These are phyloP conservation scores for Acanthopleura granulata DNA, from an alignment of 2,888 invertebrate species.

Conservation along the genomic window DNA sequence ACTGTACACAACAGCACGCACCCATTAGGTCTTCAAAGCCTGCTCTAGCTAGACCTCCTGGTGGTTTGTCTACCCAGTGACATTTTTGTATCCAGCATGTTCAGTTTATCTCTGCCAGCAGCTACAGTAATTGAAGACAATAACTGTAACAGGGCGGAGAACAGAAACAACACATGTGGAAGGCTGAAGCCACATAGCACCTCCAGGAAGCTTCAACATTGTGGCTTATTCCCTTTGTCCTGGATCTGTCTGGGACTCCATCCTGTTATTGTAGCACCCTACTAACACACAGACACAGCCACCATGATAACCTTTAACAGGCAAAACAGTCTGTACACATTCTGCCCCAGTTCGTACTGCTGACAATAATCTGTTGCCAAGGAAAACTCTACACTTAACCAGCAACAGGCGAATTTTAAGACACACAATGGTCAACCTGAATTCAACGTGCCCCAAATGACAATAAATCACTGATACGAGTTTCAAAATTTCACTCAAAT, in stretches of 20 bases:
- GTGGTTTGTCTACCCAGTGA: not conserved
- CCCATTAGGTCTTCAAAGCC: not conserved
- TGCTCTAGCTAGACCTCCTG: not conserved
- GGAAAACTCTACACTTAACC: no score
- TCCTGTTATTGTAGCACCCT: slow-evolving; percentile 8
- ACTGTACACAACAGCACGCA: not conserved
- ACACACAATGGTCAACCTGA: no score
- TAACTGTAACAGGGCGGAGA: slow-evolving; percentile 3
- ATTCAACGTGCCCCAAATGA: no score
- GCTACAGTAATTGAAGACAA: slow-evolving; percentile 6
- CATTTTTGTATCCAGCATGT: not conserved
- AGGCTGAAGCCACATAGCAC: not conserved
- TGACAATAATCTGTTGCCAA: no score
- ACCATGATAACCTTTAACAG: not conserved
- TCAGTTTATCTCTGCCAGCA: not conserved
- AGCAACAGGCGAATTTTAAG: no score
- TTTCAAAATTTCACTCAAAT: no score
- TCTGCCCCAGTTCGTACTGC: no score
- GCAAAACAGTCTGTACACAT: no score
- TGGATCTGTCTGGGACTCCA: not conserved
- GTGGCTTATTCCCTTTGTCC: not conserved
- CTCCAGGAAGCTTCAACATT: not conserved
- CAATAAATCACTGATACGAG: no score
- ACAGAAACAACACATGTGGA: slow-evolving; percentile 7
- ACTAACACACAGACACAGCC: not conserved